Conservation (phyloP, 2,113 vertebrate species). For the Sphaerodactylus townsendi region DNA sequence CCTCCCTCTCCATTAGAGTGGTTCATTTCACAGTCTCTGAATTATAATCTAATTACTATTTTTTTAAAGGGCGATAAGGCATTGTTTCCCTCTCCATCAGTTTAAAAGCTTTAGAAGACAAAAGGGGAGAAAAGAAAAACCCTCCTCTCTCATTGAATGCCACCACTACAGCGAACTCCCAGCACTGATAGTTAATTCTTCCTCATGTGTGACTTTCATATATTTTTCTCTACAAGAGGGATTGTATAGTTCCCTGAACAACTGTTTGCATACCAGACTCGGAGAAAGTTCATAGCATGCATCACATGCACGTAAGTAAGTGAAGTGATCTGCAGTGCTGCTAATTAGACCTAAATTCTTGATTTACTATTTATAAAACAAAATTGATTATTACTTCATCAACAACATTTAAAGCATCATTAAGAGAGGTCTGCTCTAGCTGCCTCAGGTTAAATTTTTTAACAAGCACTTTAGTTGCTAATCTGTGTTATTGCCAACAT, state of each 20-base stretch:
- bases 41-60: conserved; percentile 74
- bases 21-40: conserved; percentile 78
- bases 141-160: conserved; percentile 35
- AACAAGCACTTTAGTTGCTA: conserved; percentile 91
- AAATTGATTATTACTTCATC: conserved; percentile 95
- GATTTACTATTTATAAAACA: conserved; percentile 89
- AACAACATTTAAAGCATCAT: conserved; percentile 95
- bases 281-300: conserved; percentile 74
- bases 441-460: conserved; percentile 94
- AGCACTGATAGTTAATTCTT: conserved; percentile 52
- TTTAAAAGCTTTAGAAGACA: conserved; percentile 65
- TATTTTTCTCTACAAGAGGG: conserved; percentile 34
- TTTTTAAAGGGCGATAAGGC: conserved; percentile 49
- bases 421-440: conserved; percentile 89
- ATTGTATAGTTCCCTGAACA: conserved; percentile 62
- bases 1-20: conserved; percentile 77
- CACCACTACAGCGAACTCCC: conserved; percentile 31
- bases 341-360: conserved; percentile 89
- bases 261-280: conserved; percentile 69
- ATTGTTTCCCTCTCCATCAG: conserved; percentile 66
- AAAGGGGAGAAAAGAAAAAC: conserved; percentile 57
- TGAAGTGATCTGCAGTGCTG: conserved; percentile 83
- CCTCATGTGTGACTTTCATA: conserved; percentile 20
- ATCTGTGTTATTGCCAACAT: conserved; percentile 90
- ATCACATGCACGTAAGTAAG: conserved; percentile 75